Evolutionary conservation across 2,888 invertebrate species (phyloP), one percentile per base, ranked within the genome.

Genomic region (Prosopocoilus inquinatus): DNA sequence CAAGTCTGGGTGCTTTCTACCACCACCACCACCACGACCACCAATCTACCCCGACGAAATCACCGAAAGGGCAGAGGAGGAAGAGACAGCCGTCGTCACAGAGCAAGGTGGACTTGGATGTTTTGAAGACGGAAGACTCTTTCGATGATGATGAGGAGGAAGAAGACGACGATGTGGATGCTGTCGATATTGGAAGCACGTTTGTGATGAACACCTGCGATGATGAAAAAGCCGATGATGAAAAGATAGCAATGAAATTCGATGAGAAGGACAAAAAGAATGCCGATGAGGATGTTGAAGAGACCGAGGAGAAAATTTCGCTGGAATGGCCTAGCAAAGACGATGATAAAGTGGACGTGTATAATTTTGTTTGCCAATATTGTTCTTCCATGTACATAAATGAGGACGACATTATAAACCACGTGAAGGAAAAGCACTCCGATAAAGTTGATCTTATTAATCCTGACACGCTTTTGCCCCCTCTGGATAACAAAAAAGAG

Each of bases 1-100:
- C 65, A 65, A 66, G 67, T 68, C 67, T 70, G 66, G 65, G 57
- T 66, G 69, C 66, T 68, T 69, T 70, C 64, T 67, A 68, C 63
- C 11, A 15, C 8, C 41, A 15, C 16, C 41, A 9, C 3, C 39
- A 13, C 11, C n/a, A n/a, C n/a, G n/a, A n/a, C n/a, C n/a, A n/a
- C 5, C 20, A 28, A 7, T 5, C 5, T 28, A 5, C 16, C 45
- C 16, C n/a, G 41, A 50, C 39, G 36, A 50, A 56, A 20, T n/a
- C n/a, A n/a, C 49, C 38, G 34, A 46, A 43, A 12, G 48, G 35
- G 39, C 38, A 54, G 45, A 60, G 57, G 52, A 55, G 32, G 46
- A 55, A 57, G 50, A 55, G 44, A 43, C 59, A 55, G 36, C 20
- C 7, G 16, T 15, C 41, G 3, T 7, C 41, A 41, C 9, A 11